These are phyloP conservation scores for Drosophila tristis DNA, from an alignment of 1,140 invertebrate genomes.

Conservation along the genomic window DNA sequence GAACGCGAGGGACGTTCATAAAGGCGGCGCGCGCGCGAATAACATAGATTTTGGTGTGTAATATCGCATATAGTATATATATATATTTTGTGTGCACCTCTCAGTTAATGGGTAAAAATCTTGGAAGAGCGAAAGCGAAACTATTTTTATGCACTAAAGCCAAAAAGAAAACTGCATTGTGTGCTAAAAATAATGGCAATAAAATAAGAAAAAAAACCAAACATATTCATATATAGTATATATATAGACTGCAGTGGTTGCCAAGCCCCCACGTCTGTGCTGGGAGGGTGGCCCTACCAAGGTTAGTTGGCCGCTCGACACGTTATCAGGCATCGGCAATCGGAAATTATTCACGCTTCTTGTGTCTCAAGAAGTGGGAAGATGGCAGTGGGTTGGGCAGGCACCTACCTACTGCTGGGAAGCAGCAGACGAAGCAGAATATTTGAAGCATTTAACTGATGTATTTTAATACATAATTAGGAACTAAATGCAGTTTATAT, in stretches of 20 bases:
- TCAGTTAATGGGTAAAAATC: not conserved
- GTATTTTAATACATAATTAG: not conserved
- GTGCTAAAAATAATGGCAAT: slow-evolving; percentile 48
- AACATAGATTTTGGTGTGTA: not conserved
- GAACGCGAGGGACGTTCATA: slow-evolving; percentile 1
- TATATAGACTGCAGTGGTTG: slow-evolving; percentile 11
- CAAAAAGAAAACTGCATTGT: slow-evolving; percentile 31
- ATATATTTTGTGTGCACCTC: not conserved
- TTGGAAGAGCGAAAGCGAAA: slow-evolving; percentile 17
- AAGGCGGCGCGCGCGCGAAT: not conserved
- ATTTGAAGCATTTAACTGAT: too few relatives aligned
- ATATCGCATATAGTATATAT: not conserved
- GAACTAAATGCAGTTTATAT: not conserved
- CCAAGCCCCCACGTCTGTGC: slow-evolving; percentile 25
- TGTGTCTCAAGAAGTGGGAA: slow-evolving; percentile 21
- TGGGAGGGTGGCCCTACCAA: slow-evolving; percentile 13
- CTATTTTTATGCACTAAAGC: slow-evolving; percentile 41
- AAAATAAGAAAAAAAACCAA: slow-evolving; percentile 38
- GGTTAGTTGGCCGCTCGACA: slow-evolving; percentile 36
- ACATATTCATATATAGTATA: not conserved
- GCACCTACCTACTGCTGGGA: not conserved
- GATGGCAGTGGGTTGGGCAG: slow-evolving; percentile 29
- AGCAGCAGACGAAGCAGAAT: too few relatives aligned
- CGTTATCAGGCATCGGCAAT: slow-evolving; percentile 63
- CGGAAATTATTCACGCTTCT: slow-evolving; percentile 41